A percentile compares a stretch with the other conserved stretches of the same genome.
These are phyloP conservation scores for Chrysochloris asiatica DNA, from an alignment of 2,113 vertebrate species.

Conservation along the genomic window DNA sequence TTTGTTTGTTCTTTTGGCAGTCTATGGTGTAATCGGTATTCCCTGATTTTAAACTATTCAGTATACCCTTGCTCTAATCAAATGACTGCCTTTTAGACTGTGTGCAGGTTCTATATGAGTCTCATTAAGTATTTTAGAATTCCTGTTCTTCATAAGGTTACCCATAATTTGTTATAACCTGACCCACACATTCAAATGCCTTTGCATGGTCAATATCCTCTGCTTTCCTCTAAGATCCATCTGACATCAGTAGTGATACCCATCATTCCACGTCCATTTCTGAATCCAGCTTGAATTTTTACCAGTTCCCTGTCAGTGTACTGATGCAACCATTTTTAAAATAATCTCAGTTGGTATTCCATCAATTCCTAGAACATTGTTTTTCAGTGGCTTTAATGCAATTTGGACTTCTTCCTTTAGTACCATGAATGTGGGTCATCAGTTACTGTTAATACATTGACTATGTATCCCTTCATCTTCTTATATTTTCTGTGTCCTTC, in stretches of 20 bases:
- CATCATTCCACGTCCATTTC: no score
- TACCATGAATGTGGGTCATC: no score
- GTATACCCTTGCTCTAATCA: neutral
- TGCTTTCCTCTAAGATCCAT: neutral
- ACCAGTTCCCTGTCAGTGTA: no score
- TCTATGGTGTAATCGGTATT: neutral
- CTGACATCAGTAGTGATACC: no score
- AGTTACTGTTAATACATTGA: neutral
- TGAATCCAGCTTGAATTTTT: no score
- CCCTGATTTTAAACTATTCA: neutral
- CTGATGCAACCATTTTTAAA: no score
- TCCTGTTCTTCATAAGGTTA: neutral
- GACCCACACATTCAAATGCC: no score
- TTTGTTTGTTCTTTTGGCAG: neutral
- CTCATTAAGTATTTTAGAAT: neutral
- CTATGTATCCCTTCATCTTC: neutral
- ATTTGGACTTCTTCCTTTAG: no score
- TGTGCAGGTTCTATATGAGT: neutral
- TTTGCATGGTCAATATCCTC: neutral
- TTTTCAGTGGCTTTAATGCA: no score
- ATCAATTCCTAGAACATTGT: no score
- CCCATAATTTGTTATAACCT: no score
- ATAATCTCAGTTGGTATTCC: neutral
- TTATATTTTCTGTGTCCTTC: neutral
- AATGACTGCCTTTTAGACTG: neutral